phyloP scores from a whole-genome alignment of 2,888 invertebrate species.

The Acronicta psi region DNA sequence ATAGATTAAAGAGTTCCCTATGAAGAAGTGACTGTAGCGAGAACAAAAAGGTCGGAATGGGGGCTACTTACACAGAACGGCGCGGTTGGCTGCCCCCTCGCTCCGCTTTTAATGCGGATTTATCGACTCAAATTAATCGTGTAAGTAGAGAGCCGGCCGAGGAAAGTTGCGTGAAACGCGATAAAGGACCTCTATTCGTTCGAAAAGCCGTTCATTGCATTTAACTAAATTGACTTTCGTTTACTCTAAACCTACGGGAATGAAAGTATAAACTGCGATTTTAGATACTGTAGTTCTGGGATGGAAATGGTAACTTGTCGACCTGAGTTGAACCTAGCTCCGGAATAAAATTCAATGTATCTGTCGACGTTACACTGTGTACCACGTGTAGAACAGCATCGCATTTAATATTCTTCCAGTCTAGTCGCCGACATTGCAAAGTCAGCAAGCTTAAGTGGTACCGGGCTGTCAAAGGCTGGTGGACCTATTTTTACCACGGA shows the following conservation, averaged over 20 bases:
- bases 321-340: background rate
- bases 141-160: conserved; percentile 82
- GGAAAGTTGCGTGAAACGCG: conserved; percentile 86
- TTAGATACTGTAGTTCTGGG: background rate
- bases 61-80: conserved; percentile 79
- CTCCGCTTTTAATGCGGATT: conserved; percentile 87
- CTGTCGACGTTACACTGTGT: background rate
- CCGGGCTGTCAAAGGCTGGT: no score
- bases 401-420: background rate
- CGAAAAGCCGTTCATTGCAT: conserved; percentile 75
- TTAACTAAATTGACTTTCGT: conserved; percentile 75
- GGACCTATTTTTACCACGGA: background rate
- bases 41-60: conserved; percentile 81
- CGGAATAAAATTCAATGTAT: background rate
- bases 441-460: no score
- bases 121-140: conserved; percentile 89
- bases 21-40: conserved; percentile 64
- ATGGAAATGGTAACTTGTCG: background rate
- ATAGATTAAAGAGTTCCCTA: conserved; percentile 73
- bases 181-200: conserved; percentile 80
- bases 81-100: conserved; percentile 81
- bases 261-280: conserved; percentile 44
- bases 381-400: background rate
- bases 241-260: conserved; percentile 60
- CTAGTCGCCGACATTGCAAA: background rate